phyloP scores from a whole-genome alignment of 1,140 invertebrate genomes.

The Drosophila arawakana region DNA sequence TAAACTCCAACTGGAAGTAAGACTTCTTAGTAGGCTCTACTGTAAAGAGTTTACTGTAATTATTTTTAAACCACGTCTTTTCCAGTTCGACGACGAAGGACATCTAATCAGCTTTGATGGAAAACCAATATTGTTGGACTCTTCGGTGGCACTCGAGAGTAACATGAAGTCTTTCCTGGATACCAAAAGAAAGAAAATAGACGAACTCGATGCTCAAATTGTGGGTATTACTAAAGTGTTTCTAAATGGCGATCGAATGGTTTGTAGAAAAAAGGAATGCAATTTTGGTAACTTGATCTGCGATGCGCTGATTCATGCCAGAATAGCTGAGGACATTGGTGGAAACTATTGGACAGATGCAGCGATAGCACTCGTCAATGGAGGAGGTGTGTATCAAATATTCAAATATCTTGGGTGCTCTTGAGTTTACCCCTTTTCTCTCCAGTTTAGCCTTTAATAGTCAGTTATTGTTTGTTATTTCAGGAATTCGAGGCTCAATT shows the following conservation, averaged over 20 bases:
- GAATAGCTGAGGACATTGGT: conserved; percentile 84
- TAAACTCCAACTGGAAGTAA: conserved; percentile 86
- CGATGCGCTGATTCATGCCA: conserved; percentile 88
- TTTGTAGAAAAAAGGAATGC: conserved; percentile 90
- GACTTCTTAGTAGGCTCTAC: not conserved
- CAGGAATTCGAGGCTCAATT: conserved; percentile 76
- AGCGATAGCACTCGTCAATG: conserved; percentile 90
- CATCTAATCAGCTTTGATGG: conserved; percentile 89
- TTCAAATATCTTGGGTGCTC: no score
- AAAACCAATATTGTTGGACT: conserved; percentile 91
- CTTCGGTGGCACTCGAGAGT: conserved; percentile 86
- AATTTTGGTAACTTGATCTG: conserved; percentile 94
- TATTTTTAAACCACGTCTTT: no score
- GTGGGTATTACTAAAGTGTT: conserved; percentile 89
- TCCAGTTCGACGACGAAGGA: conserved; percentile 89
- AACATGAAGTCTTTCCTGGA: conserved; percentile 87
- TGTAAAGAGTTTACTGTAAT: no score
- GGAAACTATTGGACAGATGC: conserved; percentile 89
- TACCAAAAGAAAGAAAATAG: conserved; percentile 86
- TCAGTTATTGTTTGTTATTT: not conserved
- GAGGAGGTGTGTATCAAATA: conserved; percentile 85
- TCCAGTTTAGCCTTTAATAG: no score
- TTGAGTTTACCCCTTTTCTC: no score
- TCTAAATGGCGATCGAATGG: conserved; percentile 85
- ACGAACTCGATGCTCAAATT: conserved; percentile 85